Evolutionary conservation across 2,797 vertebrate genomes (phyloP), one percentile per base, ranked within the genome.

Genomic region (Gobionotothen gibberifrons): DNA sequence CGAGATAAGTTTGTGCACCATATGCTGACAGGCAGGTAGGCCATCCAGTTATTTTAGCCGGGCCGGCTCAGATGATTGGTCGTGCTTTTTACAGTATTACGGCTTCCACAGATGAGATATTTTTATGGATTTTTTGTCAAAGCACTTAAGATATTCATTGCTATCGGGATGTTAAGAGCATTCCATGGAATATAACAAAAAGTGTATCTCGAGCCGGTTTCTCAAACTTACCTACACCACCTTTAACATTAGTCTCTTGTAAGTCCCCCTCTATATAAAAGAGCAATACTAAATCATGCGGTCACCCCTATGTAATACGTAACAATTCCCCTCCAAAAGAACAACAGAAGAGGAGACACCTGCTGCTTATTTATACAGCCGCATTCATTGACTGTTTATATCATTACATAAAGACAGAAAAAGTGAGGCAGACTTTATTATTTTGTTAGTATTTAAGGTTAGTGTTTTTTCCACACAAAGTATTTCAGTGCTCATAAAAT

Each of bases 401-500:
- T 43, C 39, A 22, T 66, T 53, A 57, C 6, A 48, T 68, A 21
- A 54, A 13, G 59, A n/a, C 36, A 7, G 1, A n/a, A 32, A 16
- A 40, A 6, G 3, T 55, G 44, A 56, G 11, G 15, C 10, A 9
- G 19, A 29, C 12, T 46, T 12, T 10, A 32, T 3, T 51, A 36
- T 46, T 22, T 44, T 67, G 47, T 44, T 62, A 61, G 36, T 51
- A 69, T 78, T 21, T 42, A 42, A 48, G 16, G 1, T 29, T 10
- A 40, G 32, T 39, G 59, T 17, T 44, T n/a, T 48, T 61, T 26
- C 19, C 3, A 6, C 32, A 47, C 26, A 54, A 60, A 62, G 64
- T 16, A 44, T 36, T 36, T 36, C 49, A 56, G 21, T 72, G 64
- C 66, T 54, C 26, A 58, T 43, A 52, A 15, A 53, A 69, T 46